Evolutionary conservation across 2,113 vertebrate species (phyloP).

Genomic region (Centropus bengalensis): DNA sequence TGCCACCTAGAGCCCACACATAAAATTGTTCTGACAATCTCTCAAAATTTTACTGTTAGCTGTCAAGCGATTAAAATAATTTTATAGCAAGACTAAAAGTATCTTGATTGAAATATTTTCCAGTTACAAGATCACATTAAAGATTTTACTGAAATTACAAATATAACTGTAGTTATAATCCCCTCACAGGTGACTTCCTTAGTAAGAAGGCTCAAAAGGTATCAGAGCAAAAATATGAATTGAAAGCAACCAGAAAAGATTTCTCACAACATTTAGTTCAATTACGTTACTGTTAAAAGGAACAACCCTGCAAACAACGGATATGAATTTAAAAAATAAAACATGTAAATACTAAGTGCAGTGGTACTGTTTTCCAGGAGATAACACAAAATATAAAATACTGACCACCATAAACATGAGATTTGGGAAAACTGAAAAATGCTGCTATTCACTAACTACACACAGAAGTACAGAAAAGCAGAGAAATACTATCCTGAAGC

Average conservation of each 20-base stretch:
- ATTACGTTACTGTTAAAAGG: not conserved
- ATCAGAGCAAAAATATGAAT: not conserved
- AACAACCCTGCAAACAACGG: not conserved
- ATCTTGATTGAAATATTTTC: not conserved
- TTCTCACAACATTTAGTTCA: not conserved
- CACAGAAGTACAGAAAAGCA: not conserved
- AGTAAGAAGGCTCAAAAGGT: not conserved
- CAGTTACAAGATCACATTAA: not conserved
- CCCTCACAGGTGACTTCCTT: not conserved
- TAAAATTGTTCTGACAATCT: not conserved
- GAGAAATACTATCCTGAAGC: not conserved
- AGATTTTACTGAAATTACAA: not conserved
- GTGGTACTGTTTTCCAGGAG: not conserved
- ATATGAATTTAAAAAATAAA: not conserved
- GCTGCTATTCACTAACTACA: not conserved
- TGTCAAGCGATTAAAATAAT: not conserved
- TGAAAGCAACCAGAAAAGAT: not conserved
- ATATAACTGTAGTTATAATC: not conserved
- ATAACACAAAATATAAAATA: not conserved
- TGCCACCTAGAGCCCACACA: slow-evolving; percentile 77
- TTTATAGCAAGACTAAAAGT: no score
- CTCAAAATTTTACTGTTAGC: not conserved
- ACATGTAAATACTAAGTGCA: not conserved
- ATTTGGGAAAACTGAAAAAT: not conserved
- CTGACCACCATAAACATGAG: not conserved